Percentiles rank a stretch among this genome's conserved stretches.
phyloP scores from a whole-genome alignment of 1,140 invertebrate genomes.

The Trichogramma pretiosum region DNA sequence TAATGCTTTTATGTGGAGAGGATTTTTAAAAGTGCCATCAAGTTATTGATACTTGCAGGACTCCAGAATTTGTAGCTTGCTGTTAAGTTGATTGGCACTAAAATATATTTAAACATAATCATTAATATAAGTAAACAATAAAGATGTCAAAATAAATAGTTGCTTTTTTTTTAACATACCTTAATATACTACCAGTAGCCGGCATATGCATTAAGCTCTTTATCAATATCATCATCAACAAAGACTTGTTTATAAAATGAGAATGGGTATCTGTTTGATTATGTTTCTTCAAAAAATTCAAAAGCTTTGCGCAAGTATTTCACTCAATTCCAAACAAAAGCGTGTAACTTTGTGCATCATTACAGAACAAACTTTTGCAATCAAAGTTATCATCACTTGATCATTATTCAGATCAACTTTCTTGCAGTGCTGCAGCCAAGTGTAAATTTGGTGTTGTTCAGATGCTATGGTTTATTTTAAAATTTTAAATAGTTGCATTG shows the following conservation, averaged over 20 bases:
- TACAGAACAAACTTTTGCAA: too few relatives aligned
- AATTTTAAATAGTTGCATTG: slow-evolving; percentile 56
- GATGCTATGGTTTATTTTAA: slow-evolving; percentile 70
- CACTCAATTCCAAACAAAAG: slow-evolving; percentile 86
- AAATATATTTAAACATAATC: slow-evolving; percentile 60
- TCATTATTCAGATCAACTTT: too few relatives aligned
- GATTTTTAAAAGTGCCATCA: slow-evolving; percentile 97
- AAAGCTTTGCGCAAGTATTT: slow-evolving; percentile 89
- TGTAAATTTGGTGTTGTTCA: slow-evolving; percentile 85
- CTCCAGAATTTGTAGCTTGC: too few relatives aligned
- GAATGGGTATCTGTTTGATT: slow-evolving; percentile 93
- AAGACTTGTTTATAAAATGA: slow-evolving; percentile 97
- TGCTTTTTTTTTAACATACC: slow-evolving; percentile 39
- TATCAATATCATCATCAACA: slow-evolving; percentile 91
- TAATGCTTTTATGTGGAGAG: slow-evolving; percentile 90
- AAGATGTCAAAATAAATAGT: slow-evolving; percentile 8
- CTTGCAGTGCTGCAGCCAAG: too few relatives aligned
- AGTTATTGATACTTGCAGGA: slow-evolving; percentile 97
- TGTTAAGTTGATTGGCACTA: slow-evolving; percentile 84
- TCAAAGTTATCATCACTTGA: too few relatives aligned
- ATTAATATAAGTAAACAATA: neutral
- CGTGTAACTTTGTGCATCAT: slow-evolving; percentile 99
- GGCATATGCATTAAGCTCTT: slow-evolving; percentile 78
- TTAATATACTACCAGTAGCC: slow-evolving; percentile 88
- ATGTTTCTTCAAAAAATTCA: slow-evolving; percentile 96